Base-by-base conservation (phyloP, 2,888 invertebrate species). In the Xestia c-nigrum region DNA sequence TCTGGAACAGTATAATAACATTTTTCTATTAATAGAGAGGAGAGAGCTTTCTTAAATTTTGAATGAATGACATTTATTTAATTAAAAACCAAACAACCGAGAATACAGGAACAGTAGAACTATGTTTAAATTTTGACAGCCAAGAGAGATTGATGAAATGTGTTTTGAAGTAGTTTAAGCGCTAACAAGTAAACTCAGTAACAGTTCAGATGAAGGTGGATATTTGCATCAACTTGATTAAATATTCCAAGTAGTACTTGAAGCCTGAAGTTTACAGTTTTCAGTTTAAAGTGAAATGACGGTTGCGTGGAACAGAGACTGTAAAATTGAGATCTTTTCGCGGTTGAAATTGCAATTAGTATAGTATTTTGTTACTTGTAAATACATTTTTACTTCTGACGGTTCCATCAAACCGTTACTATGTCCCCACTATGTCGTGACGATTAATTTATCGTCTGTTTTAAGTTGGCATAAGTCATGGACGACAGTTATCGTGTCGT, bases 71-170 rank as follows among this genome's bases (percentile, higher is more conserved):
- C 9, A 10, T 61, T 61, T 24, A 61, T 38, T 38, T 21, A 38
- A 63, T 21, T 40, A 21, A 10, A 9, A 65, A 65, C n/a, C n/a
- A 16, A 7, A n/a, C 14, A 43, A 43, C 24, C 10, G 16, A 46
- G 16, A 46, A 7, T 52, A 50, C 75, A 52, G 9, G 47, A 67
- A 50, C 40, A 21, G 24, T 21, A 52, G 7, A 64, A 47, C 16
- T 21, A 68, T n/a, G 7, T 50, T n/a, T 21, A 66, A 66, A 80
- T 80, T 80, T 46, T 80, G 78, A 65, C 50, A 80, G 46, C 46
- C 21, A 50, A 5, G 65, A 46, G 80, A 78, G 50, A 78, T 78
- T 80, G 38, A 80, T 78, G 50, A 78, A 78, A 46, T 38, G 16
- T 24, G 43, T 65, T 72, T 38, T 57, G 16, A 65, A 46, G 65